A percentile compares a stretch with the other conserved stretches of the same genome.
Conservation (phyloP, 2,113 vertebrate genomes). For the Uria lomvia region DNA sequence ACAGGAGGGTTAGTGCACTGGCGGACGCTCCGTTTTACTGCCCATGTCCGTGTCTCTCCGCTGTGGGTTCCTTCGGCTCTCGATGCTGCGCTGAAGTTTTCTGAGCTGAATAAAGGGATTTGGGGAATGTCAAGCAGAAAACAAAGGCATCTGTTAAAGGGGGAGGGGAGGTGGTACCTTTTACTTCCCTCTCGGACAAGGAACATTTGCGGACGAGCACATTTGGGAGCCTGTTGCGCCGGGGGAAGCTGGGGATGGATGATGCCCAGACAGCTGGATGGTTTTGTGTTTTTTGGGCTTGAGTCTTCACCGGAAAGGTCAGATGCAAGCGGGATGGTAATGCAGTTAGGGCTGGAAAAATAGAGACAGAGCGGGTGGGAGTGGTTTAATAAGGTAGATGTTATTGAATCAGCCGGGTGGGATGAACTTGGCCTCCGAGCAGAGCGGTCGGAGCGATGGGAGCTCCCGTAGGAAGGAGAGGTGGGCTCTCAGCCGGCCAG, state of each 20-base stretch:
- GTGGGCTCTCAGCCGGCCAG: neutral
- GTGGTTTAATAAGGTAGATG: neutral
- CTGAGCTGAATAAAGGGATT: neutral
- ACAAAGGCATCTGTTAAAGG: neutral
- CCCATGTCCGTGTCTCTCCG: accelerated
- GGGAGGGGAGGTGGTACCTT: neutral
- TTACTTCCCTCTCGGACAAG: neutral
- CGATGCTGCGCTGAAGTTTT: neutral
- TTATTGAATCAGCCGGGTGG: neutral
- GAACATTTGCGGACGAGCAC: neutral
- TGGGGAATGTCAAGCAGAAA: neutral
- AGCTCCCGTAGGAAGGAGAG: neutral
- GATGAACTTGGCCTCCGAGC: neutral
- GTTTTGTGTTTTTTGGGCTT: neutral
- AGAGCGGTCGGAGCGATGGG: accelerated
- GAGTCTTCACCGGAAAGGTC: neutral
- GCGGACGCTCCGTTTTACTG: neutral
- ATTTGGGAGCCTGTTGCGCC: accelerated
- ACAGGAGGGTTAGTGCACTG: neutral
- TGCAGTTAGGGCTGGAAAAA: constrained; percentile 32
- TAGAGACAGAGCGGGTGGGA: neutral
- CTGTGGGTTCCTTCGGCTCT: accelerated
- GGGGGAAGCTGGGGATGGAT: neutral
- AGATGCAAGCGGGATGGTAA: neutral
- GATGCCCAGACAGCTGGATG: neutral